A percentile compares a stretch with the other conserved stretches of the same genome.
phyloP scores from a whole-genome alignment of 2,113 vertebrate species.

The Sorex fumeus region DNA sequence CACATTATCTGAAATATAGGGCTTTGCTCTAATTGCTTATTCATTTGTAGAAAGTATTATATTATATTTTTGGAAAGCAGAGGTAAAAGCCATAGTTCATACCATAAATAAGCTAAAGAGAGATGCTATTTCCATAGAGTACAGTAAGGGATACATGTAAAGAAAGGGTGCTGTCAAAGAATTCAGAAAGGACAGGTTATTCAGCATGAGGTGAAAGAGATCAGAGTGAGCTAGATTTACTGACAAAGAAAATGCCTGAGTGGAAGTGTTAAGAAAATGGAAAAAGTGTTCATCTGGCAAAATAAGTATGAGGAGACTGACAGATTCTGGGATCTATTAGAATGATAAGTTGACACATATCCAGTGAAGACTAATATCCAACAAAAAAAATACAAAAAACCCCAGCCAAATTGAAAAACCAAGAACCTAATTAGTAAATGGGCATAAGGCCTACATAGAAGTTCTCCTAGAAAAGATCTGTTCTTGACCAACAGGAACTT shows the following conservation, averaged over 20 bases:
- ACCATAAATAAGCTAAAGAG: not conserved
- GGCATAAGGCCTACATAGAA: not conserved
- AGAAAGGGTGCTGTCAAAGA: too few relatives aligned
- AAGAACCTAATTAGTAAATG: not conserved
- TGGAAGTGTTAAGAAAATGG: not conserved
- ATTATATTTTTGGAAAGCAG: not conserved
- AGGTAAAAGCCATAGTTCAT: not conserved
- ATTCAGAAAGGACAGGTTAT: not conserved
- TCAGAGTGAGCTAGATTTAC: not conserved
- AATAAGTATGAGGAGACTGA: not conserved
- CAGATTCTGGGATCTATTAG: not conserved
- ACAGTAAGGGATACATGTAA: not conserved
- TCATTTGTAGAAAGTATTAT: constrained; percentile 8
- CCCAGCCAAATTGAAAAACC: not conserved
- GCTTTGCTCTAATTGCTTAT: not conserved
- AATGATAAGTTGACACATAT: not conserved
- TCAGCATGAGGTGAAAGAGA: not conserved
- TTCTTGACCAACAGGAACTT: not conserved
- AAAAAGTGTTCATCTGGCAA: constrained; percentile 34
- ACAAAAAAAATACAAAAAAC: not conserved
- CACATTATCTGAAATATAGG: constrained; percentile 35
- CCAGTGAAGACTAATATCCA: not conserved
- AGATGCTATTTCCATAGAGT: not conserved
- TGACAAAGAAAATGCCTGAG: not conserved
- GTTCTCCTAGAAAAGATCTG: not conserved